phyloP scores from a whole-genome alignment of 2,888 invertebrate species.

The Cantharis rufa region DNA sequence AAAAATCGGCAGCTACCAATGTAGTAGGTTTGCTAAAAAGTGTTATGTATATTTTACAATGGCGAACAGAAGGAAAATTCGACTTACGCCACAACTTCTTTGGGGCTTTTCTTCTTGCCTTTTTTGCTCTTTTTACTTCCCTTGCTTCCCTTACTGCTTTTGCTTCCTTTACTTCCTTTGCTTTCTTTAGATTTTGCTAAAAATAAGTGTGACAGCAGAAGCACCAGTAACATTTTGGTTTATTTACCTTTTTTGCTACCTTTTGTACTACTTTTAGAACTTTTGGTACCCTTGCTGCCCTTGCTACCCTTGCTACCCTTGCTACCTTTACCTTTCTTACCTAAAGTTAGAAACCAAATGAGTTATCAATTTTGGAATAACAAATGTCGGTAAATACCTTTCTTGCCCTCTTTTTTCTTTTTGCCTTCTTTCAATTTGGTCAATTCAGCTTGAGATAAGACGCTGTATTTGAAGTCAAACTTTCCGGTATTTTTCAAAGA shows the following conservation, averaged over 20 bases:
- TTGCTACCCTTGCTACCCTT: constrained; percentile 4
- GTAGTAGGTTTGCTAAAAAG: constrained; percentile 36
- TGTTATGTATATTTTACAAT: not conserved
- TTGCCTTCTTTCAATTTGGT: not conserved
- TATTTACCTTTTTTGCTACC: not conserved
- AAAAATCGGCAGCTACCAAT: constrained; percentile 50
- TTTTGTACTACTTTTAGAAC: not conserved
- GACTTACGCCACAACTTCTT: not conserved
- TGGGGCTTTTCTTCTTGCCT: not conserved
- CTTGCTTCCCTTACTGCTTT: not conserved
- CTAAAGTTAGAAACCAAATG: not conserved
- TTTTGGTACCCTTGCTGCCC: not conserved
- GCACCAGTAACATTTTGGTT: not conserved
- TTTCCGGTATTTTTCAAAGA: constrained; percentile 65
- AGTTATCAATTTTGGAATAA: not conserved
- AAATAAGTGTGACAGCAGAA: not conserved
- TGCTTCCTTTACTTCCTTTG: not conserved
- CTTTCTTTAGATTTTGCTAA: not conserved
- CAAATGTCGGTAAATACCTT: not conserved
- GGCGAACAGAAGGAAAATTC: not conserved
- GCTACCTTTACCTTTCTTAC: not conserved
- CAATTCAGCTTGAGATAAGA: constrained; percentile 23
- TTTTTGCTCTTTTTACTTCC: constrained; percentile 12
- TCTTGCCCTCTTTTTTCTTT: constrained; percentile 12
- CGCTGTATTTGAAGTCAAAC: constrained; percentile 56